Conservation (phyloP, 2,888 invertebrate genomes). For the Nymphalis c-album region DNA sequence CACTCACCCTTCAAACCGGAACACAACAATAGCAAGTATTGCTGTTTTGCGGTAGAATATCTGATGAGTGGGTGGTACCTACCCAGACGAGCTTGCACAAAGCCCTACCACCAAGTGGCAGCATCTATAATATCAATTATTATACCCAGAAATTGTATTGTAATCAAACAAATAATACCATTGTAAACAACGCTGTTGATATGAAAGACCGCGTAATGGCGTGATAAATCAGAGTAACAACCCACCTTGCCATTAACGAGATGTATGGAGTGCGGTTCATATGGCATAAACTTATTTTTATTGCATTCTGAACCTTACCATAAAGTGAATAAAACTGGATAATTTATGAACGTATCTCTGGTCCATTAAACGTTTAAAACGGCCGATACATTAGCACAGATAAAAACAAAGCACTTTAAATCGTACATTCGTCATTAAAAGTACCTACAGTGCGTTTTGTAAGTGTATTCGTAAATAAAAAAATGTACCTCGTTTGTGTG, state of each 20-base stretch:
- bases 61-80: too few species aligned
- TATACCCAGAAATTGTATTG: too few species aligned
- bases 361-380: conserved; percentile 24
- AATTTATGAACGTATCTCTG: conserved; percentile 18
- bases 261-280: conserved; percentile 14
- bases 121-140: neutral
- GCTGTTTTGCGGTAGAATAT: too few species aligned
- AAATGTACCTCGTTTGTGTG: neutral
- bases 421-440: conserved; percentile 1
- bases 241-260: conserved; percentile 26
- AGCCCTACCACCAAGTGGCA: too few species aligned
- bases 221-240: conserved; percentile 28
- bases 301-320: conserved; percentile 23
- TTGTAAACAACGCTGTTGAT: conserved; percentile 26
- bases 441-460: neutral
- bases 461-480: conserved; percentile 1
- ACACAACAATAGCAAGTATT: too few species aligned
- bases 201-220: conserved; percentile 30
- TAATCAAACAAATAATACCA: neutral
- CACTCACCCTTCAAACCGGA: too few species aligned
- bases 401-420: conserved; percentile 11
- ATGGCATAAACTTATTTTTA: conserved; percentile 15
- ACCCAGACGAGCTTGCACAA: too few species aligned
- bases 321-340: conserved; percentile 6
- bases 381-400: conserved; percentile 22